Base-by-base conservation (phyloP, 2,797 vertebrate genomes). In the Falco peregrinus region DNA sequence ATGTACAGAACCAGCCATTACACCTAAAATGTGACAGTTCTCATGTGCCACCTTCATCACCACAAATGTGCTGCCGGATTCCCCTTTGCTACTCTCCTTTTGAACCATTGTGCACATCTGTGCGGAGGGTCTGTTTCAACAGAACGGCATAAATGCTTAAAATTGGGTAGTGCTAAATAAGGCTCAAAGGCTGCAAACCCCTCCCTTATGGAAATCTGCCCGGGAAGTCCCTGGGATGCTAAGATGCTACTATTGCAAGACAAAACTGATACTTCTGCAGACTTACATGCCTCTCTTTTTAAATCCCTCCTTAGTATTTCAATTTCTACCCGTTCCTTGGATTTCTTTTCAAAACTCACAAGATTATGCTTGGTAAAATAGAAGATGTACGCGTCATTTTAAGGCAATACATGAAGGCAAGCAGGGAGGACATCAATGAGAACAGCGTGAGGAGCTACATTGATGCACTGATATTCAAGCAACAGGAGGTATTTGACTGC, bases 311-410 rank as follows among this genome's bases (percentile, higher is more conserved):
- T 28, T 56, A 98, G 98, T 95, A 98, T 41, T 98, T 98, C 94
- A 98, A 98, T 93, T 92, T 96, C 91, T 98, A 96, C 91, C 98
- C 98, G 0, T 78, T 98, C 96, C 97, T 98, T 9, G 98, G 98
- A 78, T 94, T 97, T 71, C 93, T 98, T 43, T 97, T 98, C 73
- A 97, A 95, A 95, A 91, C 97, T 39, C 98, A 98, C 92, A 97
- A 92, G 94, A 98, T 97, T 0, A 95, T 98, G 90, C 95, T 98
- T 31, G 45, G 48, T 29, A 98, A 98, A 96, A 96, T 98, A 3
- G 97, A 98, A 67, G 96, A 97, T 8, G 94, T 98, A 22, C 96
- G 97, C 0, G n/a, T 41, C 85, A 97, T 98, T 83, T 94, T 98
- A 80, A 92, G 93, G 88, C 90, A 95, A 6, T 97, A 97, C 78